Evolutionary conservation across 2,113 vertebrate genomes (phyloP), one percentile per base, ranked within the genome.

Genomic region (Arvicanthis niloticus): DNA sequence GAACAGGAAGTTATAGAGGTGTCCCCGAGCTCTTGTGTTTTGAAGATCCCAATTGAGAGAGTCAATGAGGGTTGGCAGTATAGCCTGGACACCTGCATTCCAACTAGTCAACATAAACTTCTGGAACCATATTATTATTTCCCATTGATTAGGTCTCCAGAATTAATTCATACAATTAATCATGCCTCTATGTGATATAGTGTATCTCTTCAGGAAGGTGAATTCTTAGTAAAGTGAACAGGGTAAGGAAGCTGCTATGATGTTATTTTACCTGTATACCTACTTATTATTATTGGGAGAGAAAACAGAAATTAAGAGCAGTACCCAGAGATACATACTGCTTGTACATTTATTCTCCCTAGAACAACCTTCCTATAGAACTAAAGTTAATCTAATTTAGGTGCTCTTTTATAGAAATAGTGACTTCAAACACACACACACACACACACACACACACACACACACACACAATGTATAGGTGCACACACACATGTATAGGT

Each of bases 151-250:
- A 17, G 88, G 45, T 91, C 73, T 62, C 80, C 37, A 75, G 56
- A 84, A 62, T 82, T 73, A 93, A 85, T 87, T 76, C 29, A 89
- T 67, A 62, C 80, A 81, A 45, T 42, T 92, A 72, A 58, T 77
- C 31, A 82, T 67, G 13, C n/a, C 58, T 94, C 75, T 85, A 60
- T 19, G n/a, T 73, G 17, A 76, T 37, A 84, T 70, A 70, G 5
- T 93, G 42, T 89, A 19, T 89, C 31, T 93, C 48, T 93, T 96
- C 88, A 73, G 76, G 22, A 40, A 45, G 26, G 48, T 81, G 40
- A 89, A 75, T 37, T 95, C 91, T 72, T 62, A 72, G 75, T 48
- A 93, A 70, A n/a, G n/a, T 88, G 4, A 48, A 88, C 5, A 2
- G 84, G 16, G 24, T 29, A 91, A 80, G 62, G 37, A 93, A 62